These are phyloP conservation scores for Branchinecta lindahli DNA, from an alignment of 1,140 invertebrate genomes.

Conservation along the genomic window DNA sequence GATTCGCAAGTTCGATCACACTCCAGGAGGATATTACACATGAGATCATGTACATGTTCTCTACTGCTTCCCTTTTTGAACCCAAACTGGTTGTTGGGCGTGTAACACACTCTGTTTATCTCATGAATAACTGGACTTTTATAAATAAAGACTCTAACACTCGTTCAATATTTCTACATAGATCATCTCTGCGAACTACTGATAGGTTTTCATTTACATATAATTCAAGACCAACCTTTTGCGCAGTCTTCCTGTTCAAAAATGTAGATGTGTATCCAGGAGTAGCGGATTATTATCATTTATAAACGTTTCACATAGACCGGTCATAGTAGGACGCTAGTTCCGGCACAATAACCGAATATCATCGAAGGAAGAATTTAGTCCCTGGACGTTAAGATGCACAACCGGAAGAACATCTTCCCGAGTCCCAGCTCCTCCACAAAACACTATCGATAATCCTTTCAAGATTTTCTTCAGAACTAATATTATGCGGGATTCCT, in stretches of 20 bases:
- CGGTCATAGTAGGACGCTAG: background rate
- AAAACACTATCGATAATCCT: slow-evolving; percentile 9
- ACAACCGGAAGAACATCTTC: slow-evolving; percentile 4
- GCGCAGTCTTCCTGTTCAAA: background rate
- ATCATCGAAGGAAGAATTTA: slow-evolving; percentile 5
- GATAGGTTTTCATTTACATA: background rate
- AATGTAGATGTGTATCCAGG: background rate
- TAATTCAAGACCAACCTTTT: background rate
- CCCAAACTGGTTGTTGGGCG: too few relatives aligned
- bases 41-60: too few relatives aligned
- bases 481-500: background rate
- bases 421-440: slow-evolving; percentile 7
- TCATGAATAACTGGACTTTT: background rate
- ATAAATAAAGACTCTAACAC: background rate
- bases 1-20: too few relatives aligned
- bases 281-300: background rate
- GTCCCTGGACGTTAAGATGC: slow-evolving; percentile 8
- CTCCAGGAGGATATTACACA: too few relatives aligned
- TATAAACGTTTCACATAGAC: background rate
- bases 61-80: too few relatives aligned
- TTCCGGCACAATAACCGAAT: background rate
- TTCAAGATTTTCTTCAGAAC: slow-evolving; percentile 1
- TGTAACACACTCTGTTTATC: too few relatives aligned
- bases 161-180: background rate
- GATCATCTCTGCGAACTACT: background rate